Conservation (phyloP, 1,140 invertebrate genomes). For the Apis cerana region DNA sequence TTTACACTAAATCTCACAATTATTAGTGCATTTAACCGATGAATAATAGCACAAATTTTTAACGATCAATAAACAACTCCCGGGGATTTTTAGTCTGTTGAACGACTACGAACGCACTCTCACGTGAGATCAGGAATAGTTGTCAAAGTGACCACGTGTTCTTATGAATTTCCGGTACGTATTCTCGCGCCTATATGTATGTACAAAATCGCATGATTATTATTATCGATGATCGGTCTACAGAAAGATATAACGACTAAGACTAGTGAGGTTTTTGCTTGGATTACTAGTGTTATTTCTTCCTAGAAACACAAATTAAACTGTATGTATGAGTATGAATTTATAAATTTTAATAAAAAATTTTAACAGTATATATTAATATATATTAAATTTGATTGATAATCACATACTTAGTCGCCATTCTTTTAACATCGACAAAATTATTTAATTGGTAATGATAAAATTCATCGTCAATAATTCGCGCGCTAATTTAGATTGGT, state of each 20-base stretch:
- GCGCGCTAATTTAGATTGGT: constrained; percentile 26
- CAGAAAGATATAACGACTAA: background rate
- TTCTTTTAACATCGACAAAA: background rate
- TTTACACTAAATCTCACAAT: too few relatives aligned
- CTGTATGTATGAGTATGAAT: background rate
- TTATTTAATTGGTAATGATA: background rate
- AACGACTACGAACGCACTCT: constrained; percentile 25
- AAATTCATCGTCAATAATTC: background rate
- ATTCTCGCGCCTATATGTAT: constrained; percentile 5
- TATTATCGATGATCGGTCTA: background rate
- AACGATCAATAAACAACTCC: constrained; percentile 47
- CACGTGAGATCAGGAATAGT: constrained; percentile 37
- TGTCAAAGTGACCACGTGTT: constrained; percentile 47
- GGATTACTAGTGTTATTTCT: background rate
- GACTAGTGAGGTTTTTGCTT: background rate
- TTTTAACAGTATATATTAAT: background rate
- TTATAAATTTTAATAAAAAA: background rate
- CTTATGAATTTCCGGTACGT: constrained; percentile 25
- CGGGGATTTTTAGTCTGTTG: constrained; percentile 41
- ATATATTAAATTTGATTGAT: background rate
- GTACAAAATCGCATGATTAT: background rate
- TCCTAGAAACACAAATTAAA: background rate
- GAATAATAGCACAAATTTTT: constrained; percentile 20
- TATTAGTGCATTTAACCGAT: background rate
- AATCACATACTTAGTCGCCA: background rate